Evolutionary conservation across 2,113 vertebrate genomes (phyloP), one percentile per base, ranked within the genome.

Genomic region (Rutilus rutilus): DNA sequence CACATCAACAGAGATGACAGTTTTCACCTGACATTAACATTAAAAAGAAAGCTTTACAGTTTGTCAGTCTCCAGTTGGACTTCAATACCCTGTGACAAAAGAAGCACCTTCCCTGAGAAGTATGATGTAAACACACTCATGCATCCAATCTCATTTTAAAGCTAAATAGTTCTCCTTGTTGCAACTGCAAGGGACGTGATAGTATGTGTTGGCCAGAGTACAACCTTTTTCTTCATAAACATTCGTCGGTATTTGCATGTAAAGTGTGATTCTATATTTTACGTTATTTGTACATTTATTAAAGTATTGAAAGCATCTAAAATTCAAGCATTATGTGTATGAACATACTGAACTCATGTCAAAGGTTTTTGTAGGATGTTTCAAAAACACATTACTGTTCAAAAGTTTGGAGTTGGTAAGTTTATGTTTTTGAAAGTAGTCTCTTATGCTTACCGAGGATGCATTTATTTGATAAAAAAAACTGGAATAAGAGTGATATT

Each of bases 1-100:
- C 60, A 85, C 74, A 25, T 78, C 45, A 85, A 30, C 11, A 77
- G 17, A 85, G 0, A 45, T 25, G 1, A 84, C 27, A 39, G 30
- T 50, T 7, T 85, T 67, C 25, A 80, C 23, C 33, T 71, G 84
- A 33, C 84, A 60, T 5, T 80, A n/a, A 39, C n/a, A n/a, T n/a
- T n/a, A 59, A 79, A 60, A 85, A 30, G 60, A 57, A 71, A 83
- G 50, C 65, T 85, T 78, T 85, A 85, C 84, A 86, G 84, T 71
- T 86, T 86, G 74, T 79, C 77, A 69, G 77, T 86, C 84, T 80
- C 84, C 77, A 80, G 84, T 69, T 80, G 77, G 64, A 86, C 78
- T 86, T 80, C 65, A 71, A 27, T 78, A 78, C 84, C 62, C 30
- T 57, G 52, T 69, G 54, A 85, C 64, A 80, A 73, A 86, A 79